Conservation (phyloP, 2,888 invertebrate species). For the Spisula subtruncata region DNA sequence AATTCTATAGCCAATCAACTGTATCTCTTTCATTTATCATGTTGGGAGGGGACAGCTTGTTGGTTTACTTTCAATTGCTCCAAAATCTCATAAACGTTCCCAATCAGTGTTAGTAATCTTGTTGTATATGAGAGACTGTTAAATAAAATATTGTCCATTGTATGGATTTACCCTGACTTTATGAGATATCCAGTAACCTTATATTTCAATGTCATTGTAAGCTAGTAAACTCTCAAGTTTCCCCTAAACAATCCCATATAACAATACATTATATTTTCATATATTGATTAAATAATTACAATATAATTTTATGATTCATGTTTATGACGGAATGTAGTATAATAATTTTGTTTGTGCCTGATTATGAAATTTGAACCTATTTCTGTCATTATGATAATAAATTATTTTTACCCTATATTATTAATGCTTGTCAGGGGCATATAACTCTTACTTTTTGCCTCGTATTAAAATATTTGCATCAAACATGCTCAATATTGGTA, state of each 20-base stretch:
- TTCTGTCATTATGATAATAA: too few species aligned
- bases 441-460: too few species aligned
- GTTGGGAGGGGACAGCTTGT: neutral
- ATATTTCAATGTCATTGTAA: conserved; percentile 16
- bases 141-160: conserved; percentile 17
- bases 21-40: neutral
- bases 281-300: neutral
- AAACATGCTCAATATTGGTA: too few species aligned
- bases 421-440: neutral
- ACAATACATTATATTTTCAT: neutral
- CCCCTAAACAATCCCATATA: neutral
- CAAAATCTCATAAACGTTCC: neutral
- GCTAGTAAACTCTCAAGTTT: neutral
- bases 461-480: too few species aligned
- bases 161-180: neutral
- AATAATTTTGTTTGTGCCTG: too few species aligned
- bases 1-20: neutral
- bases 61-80: neutral
- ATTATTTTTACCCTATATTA: neutral
- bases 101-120: neutral
- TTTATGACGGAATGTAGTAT: neutral
- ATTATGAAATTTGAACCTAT: too few species aligned
- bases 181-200: neutral
- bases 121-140: conserved; percentile 8
- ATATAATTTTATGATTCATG: neutral